Conservation (phyloP, 2,113 vertebrate genomes). For the Corythoichthys intestinalis region DNA sequence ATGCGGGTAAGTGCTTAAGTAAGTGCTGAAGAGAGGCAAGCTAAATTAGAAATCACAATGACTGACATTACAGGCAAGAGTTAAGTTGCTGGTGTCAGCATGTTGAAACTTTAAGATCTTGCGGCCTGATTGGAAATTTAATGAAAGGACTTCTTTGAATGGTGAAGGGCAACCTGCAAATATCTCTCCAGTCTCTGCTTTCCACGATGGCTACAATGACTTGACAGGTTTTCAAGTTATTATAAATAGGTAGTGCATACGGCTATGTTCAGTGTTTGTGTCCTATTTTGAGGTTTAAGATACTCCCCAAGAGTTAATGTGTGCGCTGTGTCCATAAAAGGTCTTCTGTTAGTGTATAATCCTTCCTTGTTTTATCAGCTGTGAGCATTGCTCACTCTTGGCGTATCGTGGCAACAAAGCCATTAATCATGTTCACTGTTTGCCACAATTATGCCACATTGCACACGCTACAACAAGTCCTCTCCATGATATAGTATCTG, state of each 20-base stretch:
- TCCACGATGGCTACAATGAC: background rate
- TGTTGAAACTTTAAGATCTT: slow-evolving; percentile 18
- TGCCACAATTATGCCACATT: slow-evolving; percentile 33
- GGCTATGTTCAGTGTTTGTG: background rate
- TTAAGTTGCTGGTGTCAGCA: slow-evolving; percentile 36
- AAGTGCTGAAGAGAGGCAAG: slow-evolving; percentile 5
- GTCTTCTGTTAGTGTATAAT: background rate
- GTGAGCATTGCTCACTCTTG: slow-evolving; percentile 23
- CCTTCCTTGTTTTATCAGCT: slow-evolving; percentile 22
- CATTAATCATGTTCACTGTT: slow-evolving; percentile 53
- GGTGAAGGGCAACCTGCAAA: slow-evolving; percentile 18
- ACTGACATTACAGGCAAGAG: background rate
- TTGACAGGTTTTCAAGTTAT: slow-evolving; percentile 11
- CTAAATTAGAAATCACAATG: slow-evolving; percentile 10
- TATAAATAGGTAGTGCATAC: background rate
- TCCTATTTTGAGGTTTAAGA: slow-evolving; percentile 4
- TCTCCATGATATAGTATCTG: slow-evolving; percentile 20
- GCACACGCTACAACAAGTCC: slow-evolving; percentile 35
- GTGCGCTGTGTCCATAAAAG: background rate
- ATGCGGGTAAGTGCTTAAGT: slow-evolving; percentile 3
- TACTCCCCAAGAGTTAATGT: background rate
- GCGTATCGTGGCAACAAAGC: slow-evolving; percentile 46
- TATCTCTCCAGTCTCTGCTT: slow-evolving; percentile 3
- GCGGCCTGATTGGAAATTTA: slow-evolving; percentile 7
- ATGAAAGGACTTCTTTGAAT: slow-evolving; percentile 15